phyloP scores from a whole-genome alignment of 2,113 vertebrate genomes.

The Hypomesus transpacificus region DNA sequence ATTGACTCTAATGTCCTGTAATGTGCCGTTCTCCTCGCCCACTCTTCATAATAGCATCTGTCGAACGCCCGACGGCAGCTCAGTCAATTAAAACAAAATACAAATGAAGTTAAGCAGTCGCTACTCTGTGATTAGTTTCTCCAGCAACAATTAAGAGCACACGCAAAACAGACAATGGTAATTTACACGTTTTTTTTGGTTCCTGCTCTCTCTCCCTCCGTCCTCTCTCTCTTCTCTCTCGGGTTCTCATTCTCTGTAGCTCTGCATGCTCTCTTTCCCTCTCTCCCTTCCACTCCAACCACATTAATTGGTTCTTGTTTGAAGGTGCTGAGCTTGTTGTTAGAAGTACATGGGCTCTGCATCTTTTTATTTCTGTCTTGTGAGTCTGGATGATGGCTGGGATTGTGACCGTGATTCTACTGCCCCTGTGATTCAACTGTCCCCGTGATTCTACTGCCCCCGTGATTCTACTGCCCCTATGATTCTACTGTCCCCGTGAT shows the following conservation, averaged over 20 bases:
- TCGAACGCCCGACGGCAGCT: conserved; percentile 45
- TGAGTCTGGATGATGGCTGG: neutral
- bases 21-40: conserved; percentile 51
- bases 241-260: too few species aligned
- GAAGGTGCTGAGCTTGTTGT: conserved; percentile 25
- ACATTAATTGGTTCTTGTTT: conserved; percentile 44
- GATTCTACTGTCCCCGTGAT: too few species aligned
- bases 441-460: too few species aligned
- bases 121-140: conserved; percentile 48
- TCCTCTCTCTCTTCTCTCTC: conserved; percentile 9
- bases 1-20: conserved; percentile 58
- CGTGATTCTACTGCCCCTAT: too few species aligned
- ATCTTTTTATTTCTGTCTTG: neutral
- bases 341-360: neutral
- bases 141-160: conserved; percentile 48
- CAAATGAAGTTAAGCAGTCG: conserved; percentile 57
- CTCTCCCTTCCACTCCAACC: conserved; percentile 9
- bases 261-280: neutral
- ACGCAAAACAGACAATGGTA: conserved; percentile 40
- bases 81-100: conserved; percentile 64
- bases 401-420: too few species aligned
- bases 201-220: too few species aligned
- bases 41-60: conserved; percentile 49
- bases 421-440: too few species aligned
- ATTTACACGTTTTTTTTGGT: conserved; percentile 7